Base-by-base conservation (phyloP, 92 coral and sea anemone species). In the Porites divaricata region DNA sequence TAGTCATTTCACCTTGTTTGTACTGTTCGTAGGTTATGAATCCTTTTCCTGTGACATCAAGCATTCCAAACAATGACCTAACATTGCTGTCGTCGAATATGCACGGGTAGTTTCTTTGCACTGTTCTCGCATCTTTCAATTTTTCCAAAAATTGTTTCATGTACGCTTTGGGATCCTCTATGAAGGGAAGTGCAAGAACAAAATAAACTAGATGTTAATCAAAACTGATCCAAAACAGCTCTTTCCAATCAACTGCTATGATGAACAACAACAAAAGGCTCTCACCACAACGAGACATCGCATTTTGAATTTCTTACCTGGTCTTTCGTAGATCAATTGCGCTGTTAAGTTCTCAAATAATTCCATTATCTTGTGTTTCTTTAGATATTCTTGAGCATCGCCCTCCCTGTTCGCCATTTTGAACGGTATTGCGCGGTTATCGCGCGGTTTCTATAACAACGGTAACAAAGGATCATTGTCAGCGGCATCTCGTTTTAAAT, bases 341-440 rank as follows among this genome's bases (percentile, higher is more conserved):
- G 98, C 91, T 49, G 99, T 96, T 84, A 96, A 66, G 65, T 96
- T 94, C 74, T 96, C 97, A 72, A 96, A 91, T 57, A 96, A 74
- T 78, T 96, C 99, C 91, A 95, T 83, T 59, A 96, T 92, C 81
- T 85, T 85, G 89, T 96, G 99, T 54, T 89, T 93, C 81, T 82
- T 93, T 21, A 96, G 86, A 59, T 96, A 96, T 23, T 93, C 95
- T 79, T 90, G 81, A 1, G 98, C 92, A 54, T 77, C 63, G n/a
- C 72, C 85, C 63, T 96, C 98, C 78, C 87, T 91, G 79, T 89
- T 92, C 93, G 98, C 99, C 98, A 95, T 96, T 78, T 95, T 93
- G 67, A 61, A 62, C 14, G 54, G 51, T 22, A 35, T 35, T 35
- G 51, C 26, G 8, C 8, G 50, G 94, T 90, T 22, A 35, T 35